phyloP scores from a whole-genome alignment of 2,113 vertebrate genomes.

The Saccopteryx bilineata region DNA sequence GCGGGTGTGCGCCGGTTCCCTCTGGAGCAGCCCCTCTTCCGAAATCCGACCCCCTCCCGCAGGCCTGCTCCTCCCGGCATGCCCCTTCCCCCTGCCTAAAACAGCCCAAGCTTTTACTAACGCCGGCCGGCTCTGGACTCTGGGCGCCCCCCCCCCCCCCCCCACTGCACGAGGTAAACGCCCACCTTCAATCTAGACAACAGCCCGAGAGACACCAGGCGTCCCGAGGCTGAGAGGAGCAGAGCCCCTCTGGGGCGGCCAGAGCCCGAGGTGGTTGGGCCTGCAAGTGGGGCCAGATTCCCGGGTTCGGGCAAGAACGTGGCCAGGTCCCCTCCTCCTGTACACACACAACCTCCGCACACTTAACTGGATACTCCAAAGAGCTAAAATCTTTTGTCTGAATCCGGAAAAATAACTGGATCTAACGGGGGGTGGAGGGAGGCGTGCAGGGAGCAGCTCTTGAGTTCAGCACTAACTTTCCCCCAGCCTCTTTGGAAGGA shows the following conservation, averaged over 20 bases:
- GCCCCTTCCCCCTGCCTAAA: not conserved
- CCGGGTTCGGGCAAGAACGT: not conserved
- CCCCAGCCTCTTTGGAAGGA: not conserved
- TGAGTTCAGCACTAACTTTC: not conserved
- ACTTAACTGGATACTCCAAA: not conserved
- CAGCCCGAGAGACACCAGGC: not conserved
- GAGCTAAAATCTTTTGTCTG: not conserved
- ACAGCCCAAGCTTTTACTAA: not conserved
- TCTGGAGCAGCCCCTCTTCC: not conserved
- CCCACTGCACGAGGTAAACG: not conserved
- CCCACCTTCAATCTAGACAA: not conserved
- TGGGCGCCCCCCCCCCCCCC: not conserved
- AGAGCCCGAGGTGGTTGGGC: not conserved
- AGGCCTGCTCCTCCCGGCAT: not conserved
- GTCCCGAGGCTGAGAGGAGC: not conserved
- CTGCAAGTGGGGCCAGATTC: not conserved
- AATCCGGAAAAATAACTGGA: not conserved
- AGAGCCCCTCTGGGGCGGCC: not conserved
- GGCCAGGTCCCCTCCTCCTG: not conserved
- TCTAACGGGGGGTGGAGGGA: fast-evolving
- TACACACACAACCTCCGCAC: not conserved
- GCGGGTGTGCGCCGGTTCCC: fast-evolving
- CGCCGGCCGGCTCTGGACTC: not conserved
- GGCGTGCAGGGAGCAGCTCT: not conserved
- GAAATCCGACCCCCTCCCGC: too few relatives aligned